These are phyloP conservation scores for Hemitrygon akajei DNA, from an alignment of 2,797 vertebrate species.

Conservation along the genomic window DNA sequence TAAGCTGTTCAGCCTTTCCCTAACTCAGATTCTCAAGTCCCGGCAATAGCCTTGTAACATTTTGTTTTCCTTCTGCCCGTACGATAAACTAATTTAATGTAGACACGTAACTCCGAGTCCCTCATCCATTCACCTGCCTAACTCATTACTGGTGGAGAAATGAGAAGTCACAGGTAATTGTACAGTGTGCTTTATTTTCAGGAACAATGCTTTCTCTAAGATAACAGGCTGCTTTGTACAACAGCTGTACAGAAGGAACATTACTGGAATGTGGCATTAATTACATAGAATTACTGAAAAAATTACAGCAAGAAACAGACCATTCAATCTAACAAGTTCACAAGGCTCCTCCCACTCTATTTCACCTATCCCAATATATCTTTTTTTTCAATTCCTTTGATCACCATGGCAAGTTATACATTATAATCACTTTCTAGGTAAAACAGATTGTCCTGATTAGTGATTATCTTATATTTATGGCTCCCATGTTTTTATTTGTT, in stretches of 20 bases:
- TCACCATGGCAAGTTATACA: too few relatives aligned
- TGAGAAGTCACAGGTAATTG: neutral
- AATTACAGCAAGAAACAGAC: neutral
- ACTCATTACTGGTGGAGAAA: neutral
- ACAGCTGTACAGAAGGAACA: neutral
- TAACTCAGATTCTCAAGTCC: too few relatives aligned
- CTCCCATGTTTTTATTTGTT: too few relatives aligned
- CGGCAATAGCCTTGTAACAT: too few relatives aligned
- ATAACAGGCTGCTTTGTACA: neutral
- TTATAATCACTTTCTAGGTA: too few relatives aligned
- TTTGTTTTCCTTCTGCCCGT: neutral
- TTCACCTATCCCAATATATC: too few relatives aligned
- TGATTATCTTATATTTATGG: too few relatives aligned
- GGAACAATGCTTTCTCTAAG: neutral
- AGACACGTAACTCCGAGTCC: neutral
- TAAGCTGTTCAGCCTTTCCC: too few relatives aligned
- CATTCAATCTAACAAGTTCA: neutral
- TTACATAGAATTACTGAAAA: neutral
- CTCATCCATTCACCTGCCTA: neutral
- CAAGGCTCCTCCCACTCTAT: too few relatives aligned
- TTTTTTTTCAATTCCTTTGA: too few relatives aligned
- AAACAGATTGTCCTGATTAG: too few relatives aligned
- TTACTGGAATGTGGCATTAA: neutral
- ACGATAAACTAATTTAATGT: neutral
- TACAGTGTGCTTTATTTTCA: neutral